phyloP scores from a whole-genome alignment of 92 coral and sea anemone genomes.

The Palythoa caribaeorum region DNA sequence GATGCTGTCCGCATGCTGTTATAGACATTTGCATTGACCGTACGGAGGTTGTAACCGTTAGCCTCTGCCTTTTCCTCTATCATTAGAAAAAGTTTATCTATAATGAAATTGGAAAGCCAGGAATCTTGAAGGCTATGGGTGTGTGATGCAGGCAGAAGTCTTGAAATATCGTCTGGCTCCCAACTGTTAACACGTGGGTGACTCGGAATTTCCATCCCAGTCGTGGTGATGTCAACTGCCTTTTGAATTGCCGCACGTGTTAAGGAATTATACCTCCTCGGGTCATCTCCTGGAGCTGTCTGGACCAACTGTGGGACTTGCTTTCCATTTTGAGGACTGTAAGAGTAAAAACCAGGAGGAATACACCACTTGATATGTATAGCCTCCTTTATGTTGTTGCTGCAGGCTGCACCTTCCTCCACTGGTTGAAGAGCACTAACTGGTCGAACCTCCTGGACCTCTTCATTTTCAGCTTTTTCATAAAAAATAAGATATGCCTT shows the following conservation, averaged over 20 bases:
- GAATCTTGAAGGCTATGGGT: slow-evolving; percentile 31
- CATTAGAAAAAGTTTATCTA: slow-evolving; percentile 31
- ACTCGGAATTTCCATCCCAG: slow-evolving; percentile 32
- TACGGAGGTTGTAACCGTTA: slow-evolving; percentile 33
- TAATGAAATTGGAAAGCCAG: slow-evolving; percentile 21
- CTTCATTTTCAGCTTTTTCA: not conserved
- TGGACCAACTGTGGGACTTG: slow-evolving; percentile 7
- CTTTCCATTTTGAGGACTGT: slow-evolving; percentile 32
- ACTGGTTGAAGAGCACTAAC: slow-evolving; percentile 2
- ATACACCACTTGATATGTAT: slow-evolving; percentile 34
- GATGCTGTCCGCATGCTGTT: slow-evolving; percentile 56
- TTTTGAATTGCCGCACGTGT: slow-evolving; percentile 29
- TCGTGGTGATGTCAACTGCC: slow-evolving; percentile 53
- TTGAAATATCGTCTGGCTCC: slow-evolving; percentile 51
- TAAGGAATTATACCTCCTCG: slow-evolving; percentile 30
- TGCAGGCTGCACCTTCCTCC: slow-evolving; percentile 4
- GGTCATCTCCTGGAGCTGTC: slow-evolving; percentile 33
- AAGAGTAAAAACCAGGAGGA: slow-evolving; percentile 36
- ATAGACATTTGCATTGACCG: slow-evolving; percentile 58
- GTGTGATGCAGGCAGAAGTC: slow-evolving; percentile 55
- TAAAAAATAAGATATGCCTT: slow-evolving; percentile 38
- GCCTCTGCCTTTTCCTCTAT: slow-evolving; percentile 52
- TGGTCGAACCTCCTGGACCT: slow-evolving; percentile 11
- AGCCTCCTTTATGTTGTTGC: not conserved
- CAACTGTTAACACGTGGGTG: slow-evolving; percentile 55